These are phyloP conservation scores for Protosalanx chinensis DNA, from an alignment of 2,797 vertebrate genomes.

Conservation along the genomic window DNA sequence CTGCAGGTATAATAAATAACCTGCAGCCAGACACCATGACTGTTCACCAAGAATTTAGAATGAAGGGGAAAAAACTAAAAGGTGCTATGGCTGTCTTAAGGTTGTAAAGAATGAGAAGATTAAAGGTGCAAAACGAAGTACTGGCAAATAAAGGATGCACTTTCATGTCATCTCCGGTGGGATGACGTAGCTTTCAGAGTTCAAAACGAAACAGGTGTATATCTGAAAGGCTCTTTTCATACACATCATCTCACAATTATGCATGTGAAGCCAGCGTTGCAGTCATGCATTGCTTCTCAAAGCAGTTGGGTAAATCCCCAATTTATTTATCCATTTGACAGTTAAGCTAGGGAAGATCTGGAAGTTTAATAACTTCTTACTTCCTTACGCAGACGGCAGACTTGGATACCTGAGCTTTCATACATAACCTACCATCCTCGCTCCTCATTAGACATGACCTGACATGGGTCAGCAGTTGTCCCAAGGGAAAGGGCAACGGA, in stretches of 20 bases:
- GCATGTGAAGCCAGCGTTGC: conserved; percentile 1
- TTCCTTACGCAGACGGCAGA: neutral
- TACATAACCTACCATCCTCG: neutral
- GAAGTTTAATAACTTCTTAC: neutral
- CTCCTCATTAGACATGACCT: neutral
- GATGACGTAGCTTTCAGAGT: neutral
- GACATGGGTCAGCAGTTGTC: too few relatives aligned
- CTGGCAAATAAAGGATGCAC: conserved; percentile 21
- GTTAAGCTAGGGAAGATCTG: neutral
- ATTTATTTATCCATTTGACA: neutral
- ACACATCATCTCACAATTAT: conserved; percentile 14
- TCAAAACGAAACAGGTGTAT: too few relatives aligned
- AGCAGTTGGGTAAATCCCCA: neutral
- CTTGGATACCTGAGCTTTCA: neutral
- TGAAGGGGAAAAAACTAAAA: too few relatives aligned
- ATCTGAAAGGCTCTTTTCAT: conserved; percentile 5
- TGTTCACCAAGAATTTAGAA: too few relatives aligned
- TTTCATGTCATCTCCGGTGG: neutral
- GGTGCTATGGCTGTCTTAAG: too few relatives aligned
- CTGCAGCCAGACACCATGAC: too few relatives aligned
- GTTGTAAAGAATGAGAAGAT: neutral
- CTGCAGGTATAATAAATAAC: too few relatives aligned
- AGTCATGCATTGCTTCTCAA: conserved; percentile 5
- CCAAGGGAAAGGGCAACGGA: neutral
- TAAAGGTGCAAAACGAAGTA: conserved; percentile 24